Conservation (phyloP, 2,888 invertebrate genomes). For the Apamea crenata region DNA sequence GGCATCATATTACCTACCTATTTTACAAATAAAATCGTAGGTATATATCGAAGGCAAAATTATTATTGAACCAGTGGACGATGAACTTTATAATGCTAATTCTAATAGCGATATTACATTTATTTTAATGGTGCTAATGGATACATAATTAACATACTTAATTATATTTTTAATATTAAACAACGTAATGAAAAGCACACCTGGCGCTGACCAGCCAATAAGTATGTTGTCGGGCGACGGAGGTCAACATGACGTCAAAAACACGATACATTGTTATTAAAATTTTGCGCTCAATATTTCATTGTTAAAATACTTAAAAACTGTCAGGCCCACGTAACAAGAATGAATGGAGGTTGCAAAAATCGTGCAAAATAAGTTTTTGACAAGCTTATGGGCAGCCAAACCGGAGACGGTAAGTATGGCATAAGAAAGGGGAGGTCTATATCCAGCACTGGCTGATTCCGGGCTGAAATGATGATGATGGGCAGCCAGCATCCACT, state of each 20-base stretch:
- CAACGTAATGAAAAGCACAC: constrained; percentile 22
- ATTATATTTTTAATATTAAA: constrained; percentile 32
- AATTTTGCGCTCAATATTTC: not conserved
- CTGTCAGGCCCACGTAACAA: not conserved
- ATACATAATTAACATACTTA: constrained; percentile 41
- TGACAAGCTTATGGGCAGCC: not conserved
- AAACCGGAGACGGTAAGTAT: not conserved
- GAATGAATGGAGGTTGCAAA: not conserved
- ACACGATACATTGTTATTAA: constrained; percentile 14
- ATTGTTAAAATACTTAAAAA: not conserved
- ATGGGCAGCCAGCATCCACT: not conserved
- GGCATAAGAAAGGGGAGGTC: not conserved
- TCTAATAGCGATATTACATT: constrained; percentile 30
- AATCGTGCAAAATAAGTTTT: not conserved
- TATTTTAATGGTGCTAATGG: constrained; percentile 46
- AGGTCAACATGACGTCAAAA: constrained; percentile 9
- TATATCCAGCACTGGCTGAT: not conserved
- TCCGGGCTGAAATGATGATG: not conserved
- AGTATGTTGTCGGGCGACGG: constrained; percentile 10
- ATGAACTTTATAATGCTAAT: constrained; percentile 46
- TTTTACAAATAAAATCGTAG: not conserved
- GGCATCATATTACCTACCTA: not conserved
- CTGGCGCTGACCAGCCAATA: constrained; percentile 30
- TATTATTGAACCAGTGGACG: constrained; percentile 14
- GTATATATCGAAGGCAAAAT: not conserved